Evolutionary conservation across 2,113 vertebrate genomes (phyloP).

Genomic region (Gila orcuttii): DNA sequence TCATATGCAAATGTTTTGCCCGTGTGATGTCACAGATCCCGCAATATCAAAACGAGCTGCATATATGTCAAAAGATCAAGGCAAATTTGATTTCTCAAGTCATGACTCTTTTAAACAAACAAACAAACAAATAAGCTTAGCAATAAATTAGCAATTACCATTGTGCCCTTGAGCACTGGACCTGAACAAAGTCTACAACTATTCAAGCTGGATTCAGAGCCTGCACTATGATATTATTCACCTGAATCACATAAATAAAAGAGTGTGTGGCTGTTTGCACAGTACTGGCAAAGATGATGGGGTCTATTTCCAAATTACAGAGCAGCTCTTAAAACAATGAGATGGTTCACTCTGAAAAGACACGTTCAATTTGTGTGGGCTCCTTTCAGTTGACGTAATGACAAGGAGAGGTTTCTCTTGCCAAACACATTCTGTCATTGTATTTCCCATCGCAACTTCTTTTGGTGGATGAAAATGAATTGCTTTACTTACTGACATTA

Average conservation of each 20-base stretch:
- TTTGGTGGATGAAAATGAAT: not conserved
- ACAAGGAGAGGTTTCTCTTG: slow-evolving; percentile 3
- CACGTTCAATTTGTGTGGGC: not conserved
- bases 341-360: slow-evolving; percentile 18
- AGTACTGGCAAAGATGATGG: slow-evolving; percentile 13
- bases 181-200: not conserved
- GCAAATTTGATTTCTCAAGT: no score
- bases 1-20: no score
- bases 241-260: slow-evolving; percentile 2
- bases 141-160: not conserved
- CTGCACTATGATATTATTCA: not conserved
- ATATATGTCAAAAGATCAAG: no score
- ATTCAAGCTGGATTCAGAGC: not conserved
- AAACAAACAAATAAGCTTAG: no score
- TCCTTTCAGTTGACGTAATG: not conserved
- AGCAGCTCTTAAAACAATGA: slow-evolving; percentile 28
- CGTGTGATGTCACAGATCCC: no score
- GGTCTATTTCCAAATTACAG: slow-evolving; percentile 41
- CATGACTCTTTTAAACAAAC: no score
- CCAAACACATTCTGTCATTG: slow-evolving; percentile 1
- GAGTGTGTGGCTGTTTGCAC: slow-evolving; percentile 9
- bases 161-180: not conserved
- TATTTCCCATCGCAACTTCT: not conserved
- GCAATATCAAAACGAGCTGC: no score
- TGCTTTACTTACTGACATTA: not conserved